Base-by-base conservation (phyloP, 2,888 invertebrate genomes). In the Notodonta dromedarius region DNA sequence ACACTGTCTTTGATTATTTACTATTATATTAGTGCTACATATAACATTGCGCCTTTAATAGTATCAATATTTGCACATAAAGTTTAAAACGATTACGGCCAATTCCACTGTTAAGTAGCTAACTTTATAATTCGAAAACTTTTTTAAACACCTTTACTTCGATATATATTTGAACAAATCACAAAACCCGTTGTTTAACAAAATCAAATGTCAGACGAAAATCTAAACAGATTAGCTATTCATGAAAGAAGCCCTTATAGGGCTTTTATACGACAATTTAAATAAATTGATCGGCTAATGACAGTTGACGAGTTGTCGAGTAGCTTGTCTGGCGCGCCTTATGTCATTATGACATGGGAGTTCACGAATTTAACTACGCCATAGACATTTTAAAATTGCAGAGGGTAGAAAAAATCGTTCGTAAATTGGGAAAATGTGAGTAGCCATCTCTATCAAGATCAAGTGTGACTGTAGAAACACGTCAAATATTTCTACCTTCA, bases 201-300 rank as follows among this genome's bases (percentile, higher is more conserved):
- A 56, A 57, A 56, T 44, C 13, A 56, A 53, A 53, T 12, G 57
- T 58, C 14, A 59, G 56, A 67, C 62, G 48, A 54, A 51, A 44
- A 66, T 50, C 16, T 50, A 50, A 48, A 48, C n/a, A 14, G 14
- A 50, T 50, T 16, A 70, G 66, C 68, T 65, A 63, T 60, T 64
- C 64, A 61, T 67, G 58, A 64, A 77, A 68, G 61, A 54, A 40
- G 63, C 57, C 61, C 60, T 67, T 75, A 66, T 69, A 67, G 60
- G 52, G 62, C 62, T 68, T 73, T 75, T 65, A 67, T 64, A 63
- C 65, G 62, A 73, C 69, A 76, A 74, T 72, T 78, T 76, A 66
- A 78, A 76, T 73, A 69, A 76, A 76, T 78, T 73, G 60, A 66
- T 67, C 59, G 67, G 62, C 67, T 73, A 71, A 73, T 62, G 66